Base-by-base conservation (phyloP, 2,797 vertebrate species). In the Tenualosa thibaudeaui region DNA sequence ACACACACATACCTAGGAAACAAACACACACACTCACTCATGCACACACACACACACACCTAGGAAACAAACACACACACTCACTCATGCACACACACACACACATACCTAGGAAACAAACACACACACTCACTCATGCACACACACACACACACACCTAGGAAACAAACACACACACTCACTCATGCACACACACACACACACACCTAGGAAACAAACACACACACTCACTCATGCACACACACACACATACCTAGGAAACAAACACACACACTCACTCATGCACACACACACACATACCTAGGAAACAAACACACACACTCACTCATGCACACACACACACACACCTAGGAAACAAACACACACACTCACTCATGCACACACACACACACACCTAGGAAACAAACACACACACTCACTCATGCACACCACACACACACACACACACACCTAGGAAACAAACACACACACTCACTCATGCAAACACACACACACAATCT, bases 191-290 rank as follows among this genome's bases (percentile, higher is more conserved):
- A 26, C 24, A 65, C 31, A 65, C 5, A 6, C n/a, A 26, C n/a
- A 24, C 24, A 68, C 26, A n/a, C n/a, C n/a, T n/a, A n/a, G n/a
- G n/a, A n/a, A n/a, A 15, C 65, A 71, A 13, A 15, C 65, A 31
- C 65, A 40, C 65, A 40, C 9, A 37, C 31, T 15, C 31, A 71
- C 26, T 17, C 65, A 71, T 3, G 9, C 60, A 65, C 22, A 26
- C n/a, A n/a, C 58, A 19, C 58, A n/a, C 51, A 60, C 56, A 46
- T 3, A 22, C 24, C n/a, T n/a, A n/a, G n/a, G n/a, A n/a, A n/a
- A n/a, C n/a, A n/a, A n/a, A n/a, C n/a, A n/a, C n/a, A 40, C 37
- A 22, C 68, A 95, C 91, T 98, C 97, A 86, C 99, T 97, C 97
- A 99, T 3, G 3, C 12, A 13, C 12, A 13, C 53, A 31, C 31